phyloP scores from a whole-genome alignment of 2,888 invertebrate species.

The Trissolcus japonicus region DNA sequence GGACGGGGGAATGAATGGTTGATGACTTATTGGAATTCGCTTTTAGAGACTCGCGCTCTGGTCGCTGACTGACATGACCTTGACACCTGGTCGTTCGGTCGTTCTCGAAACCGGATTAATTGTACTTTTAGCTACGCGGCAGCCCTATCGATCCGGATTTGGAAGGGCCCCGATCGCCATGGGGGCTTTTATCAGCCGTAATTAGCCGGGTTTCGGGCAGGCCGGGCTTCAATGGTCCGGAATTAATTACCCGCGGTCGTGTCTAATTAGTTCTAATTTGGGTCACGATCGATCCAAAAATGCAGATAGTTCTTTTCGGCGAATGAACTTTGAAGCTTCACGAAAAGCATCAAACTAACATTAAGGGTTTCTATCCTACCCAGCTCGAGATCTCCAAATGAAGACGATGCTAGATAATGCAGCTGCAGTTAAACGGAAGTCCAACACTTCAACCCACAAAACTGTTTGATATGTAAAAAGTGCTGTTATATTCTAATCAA shows the following conservation, averaged over 20 bases:
- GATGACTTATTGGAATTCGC: slow-evolving; percentile 41
- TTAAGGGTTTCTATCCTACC: background rate
- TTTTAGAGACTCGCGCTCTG: slow-evolving; percentile 26
- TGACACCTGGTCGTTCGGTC: slow-evolving; percentile 23
- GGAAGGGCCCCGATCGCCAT: slow-evolving; percentile 17
- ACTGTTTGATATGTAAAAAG: no score
- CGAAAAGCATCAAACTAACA: slow-evolving; percentile 1
- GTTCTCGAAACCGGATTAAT: slow-evolving; percentile 40
- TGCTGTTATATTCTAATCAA: no score
- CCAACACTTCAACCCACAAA: no score
- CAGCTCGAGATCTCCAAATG: no score
- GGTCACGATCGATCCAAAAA: slow-evolving; percentile 42
- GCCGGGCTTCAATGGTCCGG: slow-evolving; percentile 35
- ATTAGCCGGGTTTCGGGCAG: slow-evolving; percentile 43
- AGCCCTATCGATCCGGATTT: slow-evolving; percentile 38
- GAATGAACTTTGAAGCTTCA: slow-evolving; percentile 25
- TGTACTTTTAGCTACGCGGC: slow-evolving; percentile 29
- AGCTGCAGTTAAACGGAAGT: no score
- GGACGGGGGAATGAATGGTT: slow-evolving; percentile 38
- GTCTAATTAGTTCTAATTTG: slow-evolving; percentile 54
- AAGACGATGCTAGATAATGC: no score
- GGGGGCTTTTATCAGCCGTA: slow-evolving; percentile 29
- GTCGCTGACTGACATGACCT: slow-evolving; percentile 3
- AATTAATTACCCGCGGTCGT: slow-evolving; percentile 48
- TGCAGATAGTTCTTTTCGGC: slow-evolving; percentile 33